These are phyloP conservation scores for Chrysomallon squamiferum DNA, from an alignment of 1,140 invertebrate genomes.

Conservation along the genomic window DNA sequence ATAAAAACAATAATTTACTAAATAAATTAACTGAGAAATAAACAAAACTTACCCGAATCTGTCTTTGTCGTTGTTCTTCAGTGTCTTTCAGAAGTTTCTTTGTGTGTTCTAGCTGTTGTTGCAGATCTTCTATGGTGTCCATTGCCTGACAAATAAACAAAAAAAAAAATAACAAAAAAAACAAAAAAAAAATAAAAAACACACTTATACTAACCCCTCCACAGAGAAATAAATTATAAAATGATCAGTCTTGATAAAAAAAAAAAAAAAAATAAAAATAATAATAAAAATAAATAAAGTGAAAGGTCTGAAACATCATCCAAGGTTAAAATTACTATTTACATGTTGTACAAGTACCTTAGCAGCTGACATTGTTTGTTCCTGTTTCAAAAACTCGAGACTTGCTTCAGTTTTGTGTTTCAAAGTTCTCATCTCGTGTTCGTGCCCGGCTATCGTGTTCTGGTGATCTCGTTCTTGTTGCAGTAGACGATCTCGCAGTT, in stretches of 20 bases:
- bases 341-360: conserved; percentile 48
- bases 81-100: conserved; percentile 51
- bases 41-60: conserved; percentile 37
- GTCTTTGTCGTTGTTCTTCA: conserved; percentile 52
- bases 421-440: conserved; percentile 49
- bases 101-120: conserved; percentile 49
- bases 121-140: conserved; percentile 52
- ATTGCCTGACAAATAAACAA: conserved; percentile 27
- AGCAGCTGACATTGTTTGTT: conserved; percentile 50
- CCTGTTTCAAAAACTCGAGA: conserved; percentile 57
- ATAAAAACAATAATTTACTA: conserved; percentile 10
- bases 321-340: too few species aligned
- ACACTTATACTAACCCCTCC: too few species aligned
- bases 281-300: too few species aligned
- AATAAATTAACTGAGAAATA: background rate
- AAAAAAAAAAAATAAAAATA: too few species aligned
- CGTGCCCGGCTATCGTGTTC: conserved; percentile 37
- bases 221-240: too few species aligned
- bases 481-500: conserved; percentile 34
- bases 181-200: too few species aligned
- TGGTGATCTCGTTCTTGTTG: conserved; percentile 50
- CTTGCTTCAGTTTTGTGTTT: conserved; percentile 57
- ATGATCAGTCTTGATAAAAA: too few species aligned
- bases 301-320: too few species aligned
- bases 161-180: conserved; percentile 5